Conservation (phyloP, 2,888 invertebrate genomes). For the Taenaris catops region DNA sequence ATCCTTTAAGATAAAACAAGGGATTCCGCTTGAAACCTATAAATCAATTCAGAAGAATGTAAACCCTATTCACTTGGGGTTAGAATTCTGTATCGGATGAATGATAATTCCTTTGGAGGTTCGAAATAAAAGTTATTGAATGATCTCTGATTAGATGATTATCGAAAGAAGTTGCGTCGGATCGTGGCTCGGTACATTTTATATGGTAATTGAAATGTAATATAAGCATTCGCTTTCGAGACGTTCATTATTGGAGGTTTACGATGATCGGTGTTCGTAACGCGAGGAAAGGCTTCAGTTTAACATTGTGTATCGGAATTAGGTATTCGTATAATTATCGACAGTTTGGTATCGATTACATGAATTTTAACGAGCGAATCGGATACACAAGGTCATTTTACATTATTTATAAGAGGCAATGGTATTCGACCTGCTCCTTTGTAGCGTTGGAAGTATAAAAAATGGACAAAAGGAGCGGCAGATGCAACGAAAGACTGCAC, state of each 20-base stretch:
- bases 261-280: slow-evolving; percentile 43
- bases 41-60: slow-evolving; percentile 36
- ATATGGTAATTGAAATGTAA: slow-evolving; percentile 77
- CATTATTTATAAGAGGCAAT: slow-evolving; percentile 16
- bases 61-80: slow-evolving; percentile 36
- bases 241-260: slow-evolving; percentile 59
- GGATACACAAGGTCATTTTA: slow-evolving; percentile 31
- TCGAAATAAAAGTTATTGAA: slow-evolving; percentile 70
- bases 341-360: slow-evolving; percentile 52
- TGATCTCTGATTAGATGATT: slow-evolving; percentile 78
- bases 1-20: slow-evolving; percentile 56
- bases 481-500: slow-evolving; percentile 60
- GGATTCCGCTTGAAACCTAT: slow-evolving; percentile 55
- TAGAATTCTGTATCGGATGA: slow-evolving; percentile 38
- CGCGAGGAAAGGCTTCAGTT: slow-evolving; percentile 31
- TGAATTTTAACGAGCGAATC: slow-evolving; percentile 55
- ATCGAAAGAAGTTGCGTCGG: slow-evolving; percentile 64
- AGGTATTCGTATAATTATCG: slow-evolving; percentile 50
- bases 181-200: slow-evolving; percentile 61
- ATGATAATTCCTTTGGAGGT: slow-evolving; percentile 32
- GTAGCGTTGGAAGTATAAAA: slow-evolving; percentile 17
- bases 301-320: slow-evolving; percentile 38
- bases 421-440: slow-evolving; percentile 19
- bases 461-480: slow-evolving; percentile 53
- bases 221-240: slow-evolving; percentile 61